Conservation (phyloP, 1,140 invertebrate species). For the Aleiodes sp. region DNA sequence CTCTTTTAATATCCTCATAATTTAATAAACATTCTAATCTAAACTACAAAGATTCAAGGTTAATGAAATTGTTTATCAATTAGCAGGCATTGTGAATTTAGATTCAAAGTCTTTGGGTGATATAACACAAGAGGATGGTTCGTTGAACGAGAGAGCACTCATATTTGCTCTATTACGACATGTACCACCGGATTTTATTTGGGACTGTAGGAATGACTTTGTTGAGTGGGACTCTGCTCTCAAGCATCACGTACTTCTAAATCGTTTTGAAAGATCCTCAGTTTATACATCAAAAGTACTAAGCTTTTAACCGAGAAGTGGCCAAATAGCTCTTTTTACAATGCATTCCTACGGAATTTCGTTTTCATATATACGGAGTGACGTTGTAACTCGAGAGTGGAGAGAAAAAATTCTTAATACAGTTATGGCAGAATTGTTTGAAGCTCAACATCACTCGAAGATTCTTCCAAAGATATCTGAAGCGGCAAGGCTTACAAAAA, state of each 20-base stretch:
- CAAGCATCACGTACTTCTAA: slow-evolving; percentile 46
- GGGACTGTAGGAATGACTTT: slow-evolving; percentile 60
- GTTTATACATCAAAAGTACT: slow-evolving; percentile 61
- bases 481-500: no score
- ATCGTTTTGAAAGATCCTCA: slow-evolving; percentile 52
- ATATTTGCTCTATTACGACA: slow-evolving; percentile 49
- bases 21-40: not conserved
- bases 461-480: no score
- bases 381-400: no score
- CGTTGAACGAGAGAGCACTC: slow-evolving; percentile 54
- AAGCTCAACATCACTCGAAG: no score
- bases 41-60: not conserved
- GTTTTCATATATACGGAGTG: no score
- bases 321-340: not conserved
- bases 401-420: no score
- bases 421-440: no score
- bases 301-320: not conserved
- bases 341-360: no score
- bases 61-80: slow-evolving; percentile 38
- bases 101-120: slow-evolving; percentile 53
- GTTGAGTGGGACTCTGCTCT: slow-evolving; percentile 53
- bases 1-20: slow-evolving; percentile 20
- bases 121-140: slow-evolving; percentile 47
- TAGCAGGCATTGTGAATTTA: slow-evolving; percentile 31
- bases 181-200: slow-evolving; percentile 55